These are phyloP conservation scores for Augochlora pura DNA, from an alignment of 1,140 invertebrate species.

Conservation along the genomic window DNA sequence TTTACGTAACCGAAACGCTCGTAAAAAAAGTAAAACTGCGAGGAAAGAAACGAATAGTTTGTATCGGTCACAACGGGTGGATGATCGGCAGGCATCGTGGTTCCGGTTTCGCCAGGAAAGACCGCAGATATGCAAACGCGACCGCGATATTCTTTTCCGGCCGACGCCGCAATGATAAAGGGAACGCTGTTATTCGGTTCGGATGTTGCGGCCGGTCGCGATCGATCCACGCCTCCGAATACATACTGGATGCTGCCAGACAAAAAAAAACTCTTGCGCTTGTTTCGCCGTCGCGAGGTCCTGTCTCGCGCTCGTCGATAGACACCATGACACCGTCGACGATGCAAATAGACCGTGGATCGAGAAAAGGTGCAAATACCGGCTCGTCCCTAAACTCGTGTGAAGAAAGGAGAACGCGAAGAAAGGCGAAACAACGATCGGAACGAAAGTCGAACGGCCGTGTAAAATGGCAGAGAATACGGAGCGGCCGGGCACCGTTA, in stretches of 20 bases:
- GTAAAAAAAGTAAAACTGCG: too few relatives aligned
- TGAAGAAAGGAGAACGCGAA: too few relatives aligned
- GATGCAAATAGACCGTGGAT: too few relatives aligned
- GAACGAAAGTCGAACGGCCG: neutral
- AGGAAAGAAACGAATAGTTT: neutral
- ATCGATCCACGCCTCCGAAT: neutral
- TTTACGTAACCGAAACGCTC: neutral
- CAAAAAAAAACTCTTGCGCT: too few relatives aligned
- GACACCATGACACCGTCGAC: too few relatives aligned
- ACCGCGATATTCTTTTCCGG: constrained; percentile 29
- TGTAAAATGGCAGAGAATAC: too few relatives aligned
- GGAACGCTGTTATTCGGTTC: constrained; percentile 18
- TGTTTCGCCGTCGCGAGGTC: neutral
- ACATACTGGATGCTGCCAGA: constrained; percentile 1
- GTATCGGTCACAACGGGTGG: neutral
- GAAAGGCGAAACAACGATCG: too few relatives aligned
- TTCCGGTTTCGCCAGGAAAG: constrained; percentile 14
- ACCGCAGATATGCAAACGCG: neutral
- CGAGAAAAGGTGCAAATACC: too few relatives aligned
- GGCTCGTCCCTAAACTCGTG: neutral
- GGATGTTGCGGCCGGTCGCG: neutral
- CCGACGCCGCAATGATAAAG: constrained; percentile 17
- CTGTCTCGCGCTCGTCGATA: too few relatives aligned
- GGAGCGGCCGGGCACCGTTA: neutral
- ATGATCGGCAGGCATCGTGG: constrained; percentile 15